Evolutionary conservation across 1,140 invertebrate species (phyloP), one percentile per base, ranked within the genome.

Genomic region (Monomorium pharaonis): DNA sequence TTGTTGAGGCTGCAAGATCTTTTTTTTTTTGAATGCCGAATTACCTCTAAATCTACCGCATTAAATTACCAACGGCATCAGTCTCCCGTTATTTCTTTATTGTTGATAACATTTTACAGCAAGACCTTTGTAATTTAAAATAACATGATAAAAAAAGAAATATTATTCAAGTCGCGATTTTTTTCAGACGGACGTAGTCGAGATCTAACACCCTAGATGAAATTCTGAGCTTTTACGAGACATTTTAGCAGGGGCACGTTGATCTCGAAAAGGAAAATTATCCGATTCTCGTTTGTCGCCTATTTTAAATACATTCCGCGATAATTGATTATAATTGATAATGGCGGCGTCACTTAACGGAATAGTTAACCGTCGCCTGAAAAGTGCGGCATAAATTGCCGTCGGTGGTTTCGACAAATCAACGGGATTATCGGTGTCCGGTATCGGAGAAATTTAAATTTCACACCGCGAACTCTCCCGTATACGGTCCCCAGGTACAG

Each of bases 361-460:
- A 74, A 49, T 42, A 74, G 83, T 60, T 74, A 81, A 86, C 63
- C 72, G 80, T 88, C 90, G 81, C 56, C 88, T 44, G 56, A 81
- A 86, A 83, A 84, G 85, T 72, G 63, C 42, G 44, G 65, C 70
- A 75, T 65, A 33, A 89, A 88, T 88, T 86, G 30, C 60, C 24
- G 30, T 54, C 24, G 81, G 72, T 33, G 69, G 89, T 86, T 87
- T 87, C 62, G 49, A 74, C 85, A 86, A 77, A 91, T 91, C 86
- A 91, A 92, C 77, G 81, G 89, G 91, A 92, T 92, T 92, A 91
- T 85, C 63, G 69, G 54, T 81, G 63, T 88, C 76, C 72, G 47
- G 62, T 91, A 92, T 89, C 63, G 88, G 89, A 89, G 90, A 92
- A 93, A 93, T 93, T 93, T 93, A 91, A 93, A 93, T 92, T 91